Evolutionary conservation across 2,113 vertebrate species (phyloP), one percentile per base, ranked within the genome.

Genomic region (Pterocles burchelli): DNA sequence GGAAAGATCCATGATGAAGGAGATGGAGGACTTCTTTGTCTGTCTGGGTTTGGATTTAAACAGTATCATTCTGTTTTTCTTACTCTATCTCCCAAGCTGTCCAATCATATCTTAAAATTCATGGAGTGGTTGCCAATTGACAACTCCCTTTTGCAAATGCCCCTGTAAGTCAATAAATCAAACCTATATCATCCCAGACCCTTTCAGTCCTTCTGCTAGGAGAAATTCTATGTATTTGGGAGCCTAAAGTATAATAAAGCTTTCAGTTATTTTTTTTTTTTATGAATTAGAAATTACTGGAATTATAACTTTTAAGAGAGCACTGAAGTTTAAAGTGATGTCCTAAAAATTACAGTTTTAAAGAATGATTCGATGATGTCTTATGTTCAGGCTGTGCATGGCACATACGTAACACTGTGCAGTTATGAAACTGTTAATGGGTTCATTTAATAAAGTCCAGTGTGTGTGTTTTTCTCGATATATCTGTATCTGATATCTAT

Each of bases 301-400:
- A 90, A 58, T 49, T 81, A 33, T 85, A 92, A 89, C 55, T 95
- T 94, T 89, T 77, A 88, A 79, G 57, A 70, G 57, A 59, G 34
- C 48, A 54, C 25, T 91, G 70, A 89, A 85, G 70, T 89, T 95
- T 92, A 76, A 95, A 88, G 17, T 77, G 46, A 83, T 89, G 21
- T 45, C 33, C 28, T 85, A 68, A 62, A 95, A 66, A 59, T 71
- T 21, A 36, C 57, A 67, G 17, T 85, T 96, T 68, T 68, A 91
- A 91, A 72, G 52, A 75, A 68, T 22, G 6, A 84, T 65, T 78
- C 78, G 34, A 77, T 90, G 55, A 62, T 57, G 28, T 62, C 45
- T 83, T 93, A 36, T 36, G 16, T 58, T 78, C 70, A 67, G 75
- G 49, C 25, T 62, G 26, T 62, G 8, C 46, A 51, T 73, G 36